Conservation (phyloP, 1,140 invertebrate genomes). For the Eufriesea mexicana region DNA sequence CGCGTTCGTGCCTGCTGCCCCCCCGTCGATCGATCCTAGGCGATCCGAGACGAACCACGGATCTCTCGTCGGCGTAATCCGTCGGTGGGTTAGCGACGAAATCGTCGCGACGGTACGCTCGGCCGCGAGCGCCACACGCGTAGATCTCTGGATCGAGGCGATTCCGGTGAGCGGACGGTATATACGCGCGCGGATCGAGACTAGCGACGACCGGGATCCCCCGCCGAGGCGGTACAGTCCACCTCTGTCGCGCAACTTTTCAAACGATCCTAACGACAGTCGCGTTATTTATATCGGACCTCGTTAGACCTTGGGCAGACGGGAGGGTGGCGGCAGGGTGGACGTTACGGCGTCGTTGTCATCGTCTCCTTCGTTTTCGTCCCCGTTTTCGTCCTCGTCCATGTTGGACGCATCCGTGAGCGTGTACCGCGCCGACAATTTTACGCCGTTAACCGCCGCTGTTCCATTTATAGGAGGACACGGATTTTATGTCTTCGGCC, state of each 20-base stretch:
- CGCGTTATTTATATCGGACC: neutral
- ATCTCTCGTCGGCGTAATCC: too few species aligned
- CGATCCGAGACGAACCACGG: too few species aligned
- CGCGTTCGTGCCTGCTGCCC: too few species aligned
- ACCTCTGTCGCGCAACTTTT: constrained; percentile 1
- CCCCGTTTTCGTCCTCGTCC: too few species aligned
- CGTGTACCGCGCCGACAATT: neutral
- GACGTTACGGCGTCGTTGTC: neutral
- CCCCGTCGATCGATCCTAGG: too few species aligned
- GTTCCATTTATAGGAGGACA: constrained; percentile 6
- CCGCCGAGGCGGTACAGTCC: too few species aligned
- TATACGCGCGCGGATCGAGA: too few species aligned
- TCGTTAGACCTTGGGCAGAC: neutral
- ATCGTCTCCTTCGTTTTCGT: neutral
- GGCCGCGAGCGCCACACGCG: neutral
- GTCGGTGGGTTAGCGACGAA: too few species aligned
- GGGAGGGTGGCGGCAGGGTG: too few species aligned
- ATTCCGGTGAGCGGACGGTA: too few species aligned
- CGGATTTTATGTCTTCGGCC: constrained; percentile 1
- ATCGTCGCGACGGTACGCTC: too few species aligned
- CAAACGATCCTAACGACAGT: neutral
- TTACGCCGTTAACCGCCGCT: neutral
- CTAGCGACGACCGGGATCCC: too few species aligned
- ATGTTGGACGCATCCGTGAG: neutral
- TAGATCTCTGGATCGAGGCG: neutral